phyloP scores from a whole-genome alignment of 2,888 invertebrate species.

The Agrochola lota region DNA sequence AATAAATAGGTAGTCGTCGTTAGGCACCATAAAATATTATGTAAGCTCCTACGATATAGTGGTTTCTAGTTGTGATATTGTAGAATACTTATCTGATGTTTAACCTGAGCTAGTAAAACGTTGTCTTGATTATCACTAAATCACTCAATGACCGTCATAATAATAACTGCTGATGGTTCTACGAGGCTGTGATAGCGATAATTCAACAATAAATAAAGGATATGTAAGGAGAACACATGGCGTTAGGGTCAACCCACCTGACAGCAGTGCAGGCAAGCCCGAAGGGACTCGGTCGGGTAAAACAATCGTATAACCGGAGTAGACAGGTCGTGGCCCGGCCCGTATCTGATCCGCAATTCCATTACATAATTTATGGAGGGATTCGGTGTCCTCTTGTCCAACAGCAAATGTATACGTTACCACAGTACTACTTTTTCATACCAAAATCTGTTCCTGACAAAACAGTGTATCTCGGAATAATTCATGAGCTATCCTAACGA shows the following conservation, averaged over 20 bases:
- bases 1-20: conserved; percentile 49
- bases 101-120: neutral
- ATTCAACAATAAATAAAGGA: conserved; percentile 63
- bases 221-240: conserved; percentile 61
- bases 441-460: conserved; percentile 67
- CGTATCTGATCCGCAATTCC: conserved; percentile 74
- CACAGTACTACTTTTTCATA: conserved; percentile 48
- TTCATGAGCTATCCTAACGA: conserved; percentile 41
- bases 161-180: neutral
- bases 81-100: conserved; percentile 4
- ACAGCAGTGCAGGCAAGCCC: conserved; percentile 61
- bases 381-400: conserved; percentile 54
- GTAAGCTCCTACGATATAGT: conserved; percentile 17
- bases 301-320: conserved; percentile 71
- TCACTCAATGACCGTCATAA: neutral
- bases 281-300: conserved; percentile 69
- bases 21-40: conserved; percentile 38
- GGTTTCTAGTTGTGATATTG: conserved; percentile 19
- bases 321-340: conserved; percentile 70
- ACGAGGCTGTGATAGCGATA: conserved; percentile 15
- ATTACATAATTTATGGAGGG: conserved; percentile 80
- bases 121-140: neutral
- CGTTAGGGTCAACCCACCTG: conserved; percentile 75
- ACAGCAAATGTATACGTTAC: conserved; percentile 56
- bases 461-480: conserved; percentile 47